These are phyloP conservation scores for Dromaius novaehollandiae DNA, from an alignment of 2,113 vertebrate species.

Conservation along the genomic window DNA sequence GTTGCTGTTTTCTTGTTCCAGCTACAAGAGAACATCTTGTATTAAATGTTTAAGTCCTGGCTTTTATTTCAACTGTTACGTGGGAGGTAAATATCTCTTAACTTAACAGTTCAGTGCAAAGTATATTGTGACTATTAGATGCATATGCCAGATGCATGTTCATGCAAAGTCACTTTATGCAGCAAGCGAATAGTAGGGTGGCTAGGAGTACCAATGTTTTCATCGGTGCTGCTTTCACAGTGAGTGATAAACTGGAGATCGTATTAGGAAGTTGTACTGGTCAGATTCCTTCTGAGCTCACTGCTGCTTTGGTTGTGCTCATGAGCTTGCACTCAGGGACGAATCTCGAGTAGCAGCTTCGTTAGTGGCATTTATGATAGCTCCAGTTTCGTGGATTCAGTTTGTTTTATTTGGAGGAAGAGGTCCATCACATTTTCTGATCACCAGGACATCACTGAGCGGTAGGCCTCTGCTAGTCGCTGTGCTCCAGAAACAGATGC, in stretches of 20 bases:
- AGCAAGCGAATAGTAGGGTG: neutral
- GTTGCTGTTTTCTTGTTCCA: neutral
- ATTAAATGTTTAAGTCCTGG: neutral
- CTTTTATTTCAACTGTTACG: neutral
- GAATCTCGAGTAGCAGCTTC: neutral
- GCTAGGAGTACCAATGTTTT: neutral
- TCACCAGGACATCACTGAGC: neutral
- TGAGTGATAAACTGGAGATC: neutral
- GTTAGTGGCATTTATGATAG: neutral
- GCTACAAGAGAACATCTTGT: neutral
- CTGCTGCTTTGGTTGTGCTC: neutral
- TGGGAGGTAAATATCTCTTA: neutral
- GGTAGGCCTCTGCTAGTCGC: neutral
- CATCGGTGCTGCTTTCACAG: neutral
- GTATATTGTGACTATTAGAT: neutral
- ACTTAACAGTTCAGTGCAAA: neutral
- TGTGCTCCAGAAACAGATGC: neutral
- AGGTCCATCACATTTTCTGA: neutral
- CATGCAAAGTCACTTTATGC: neutral
- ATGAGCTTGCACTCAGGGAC: neutral
- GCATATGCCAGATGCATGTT: neutral
- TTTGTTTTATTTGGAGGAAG: neutral
- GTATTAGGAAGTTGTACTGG: neutral
- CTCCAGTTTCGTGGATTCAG: neutral
- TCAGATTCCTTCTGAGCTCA: neutral